Conservation (phyloP, 2,797 vertebrate genomes). For the Scolopax bukidnonensis region DNA sequence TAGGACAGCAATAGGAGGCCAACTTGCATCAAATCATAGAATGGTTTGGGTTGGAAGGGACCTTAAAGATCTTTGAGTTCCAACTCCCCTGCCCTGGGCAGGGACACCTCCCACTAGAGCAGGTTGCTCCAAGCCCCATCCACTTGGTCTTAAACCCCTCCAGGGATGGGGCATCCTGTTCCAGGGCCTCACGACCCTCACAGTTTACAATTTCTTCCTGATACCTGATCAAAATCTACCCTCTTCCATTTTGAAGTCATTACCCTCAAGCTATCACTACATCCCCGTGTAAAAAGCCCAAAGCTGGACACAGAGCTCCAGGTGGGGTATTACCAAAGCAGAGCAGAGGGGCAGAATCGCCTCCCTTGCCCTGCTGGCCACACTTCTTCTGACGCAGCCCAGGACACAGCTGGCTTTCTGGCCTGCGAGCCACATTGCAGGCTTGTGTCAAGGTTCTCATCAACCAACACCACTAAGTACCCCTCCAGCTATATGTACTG, state of each 20-base stretch:
- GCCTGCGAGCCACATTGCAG: no score
- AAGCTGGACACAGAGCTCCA: no score
- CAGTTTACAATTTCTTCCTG: neutral
- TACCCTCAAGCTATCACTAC: neutral
- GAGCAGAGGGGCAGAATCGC: no score
- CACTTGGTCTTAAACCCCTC: neutral
- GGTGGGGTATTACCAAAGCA: no score
- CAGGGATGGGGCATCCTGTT: neutral
- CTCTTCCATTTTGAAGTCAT: neutral
- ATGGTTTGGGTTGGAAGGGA: neutral
- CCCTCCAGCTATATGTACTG: no score
- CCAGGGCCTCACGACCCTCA: neutral
- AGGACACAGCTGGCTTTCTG: no score
- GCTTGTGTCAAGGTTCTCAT: no score
- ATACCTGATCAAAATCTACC: neutral
- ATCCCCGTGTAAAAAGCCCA: neutral
- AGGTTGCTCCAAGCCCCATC: neutral
- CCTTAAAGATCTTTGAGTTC: neutral
- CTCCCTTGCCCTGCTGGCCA: no score
- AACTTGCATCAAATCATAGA: neutral
- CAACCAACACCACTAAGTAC: no score
- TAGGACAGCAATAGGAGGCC: neutral
- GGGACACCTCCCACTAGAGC: neutral
- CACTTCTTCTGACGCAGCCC: no score
- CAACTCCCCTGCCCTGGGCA: neutral